Base-by-base conservation (phyloP, 2,888 invertebrate genomes). In the Charanyca ferruginea region DNA sequence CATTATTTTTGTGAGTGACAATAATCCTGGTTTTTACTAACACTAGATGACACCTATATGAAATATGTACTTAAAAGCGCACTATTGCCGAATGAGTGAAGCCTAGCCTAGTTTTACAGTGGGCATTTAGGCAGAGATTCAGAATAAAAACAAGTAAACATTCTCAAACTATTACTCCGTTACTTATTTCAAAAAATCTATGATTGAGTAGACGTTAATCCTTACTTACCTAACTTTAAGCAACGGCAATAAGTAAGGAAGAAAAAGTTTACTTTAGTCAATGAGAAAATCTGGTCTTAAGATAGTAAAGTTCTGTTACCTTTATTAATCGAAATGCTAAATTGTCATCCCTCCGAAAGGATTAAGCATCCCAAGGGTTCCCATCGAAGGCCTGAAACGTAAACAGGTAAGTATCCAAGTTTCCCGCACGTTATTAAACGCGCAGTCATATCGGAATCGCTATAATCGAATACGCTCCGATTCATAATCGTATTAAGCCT, bases 401-500 rank as follows among this genome's bases (percentile, higher is more conserved):
- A 55, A 70, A 58, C 77, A 74, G 71, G 70, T 68, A 72, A 53
- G 66, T 52, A 66, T 60, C 65, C 55, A 77, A 73, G 71, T 73
- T 73, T 60, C 68, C 73, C 64, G 45, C 71, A 65, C 62, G 73
- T 73, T 82, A 83, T 79, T 82, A 81, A 84, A 79, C 77, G 78
- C 77, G 77, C 80, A 83, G 79, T 79, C 79, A 83, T 87, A 87
- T 85, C 85, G 75, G 79, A 87, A 84, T 83, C 83, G 80, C 79
- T 85, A 81, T 88, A 90, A 89, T 88, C 88, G 87, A 89, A 89
- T 87, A 86, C 86, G 90, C 85, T 90, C 84, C 85, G 88, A 88
- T 90, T 90, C 88, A 89, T 90, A 90, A 90, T 87, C 89, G 87
- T 90, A 92, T 91, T 88, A 89, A 85, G 84, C 80, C 72, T 83